Evolutionary conservation across 2,797 vertebrate genomes (phyloP).

Genomic region (Sphenodon punctatus): DNA sequence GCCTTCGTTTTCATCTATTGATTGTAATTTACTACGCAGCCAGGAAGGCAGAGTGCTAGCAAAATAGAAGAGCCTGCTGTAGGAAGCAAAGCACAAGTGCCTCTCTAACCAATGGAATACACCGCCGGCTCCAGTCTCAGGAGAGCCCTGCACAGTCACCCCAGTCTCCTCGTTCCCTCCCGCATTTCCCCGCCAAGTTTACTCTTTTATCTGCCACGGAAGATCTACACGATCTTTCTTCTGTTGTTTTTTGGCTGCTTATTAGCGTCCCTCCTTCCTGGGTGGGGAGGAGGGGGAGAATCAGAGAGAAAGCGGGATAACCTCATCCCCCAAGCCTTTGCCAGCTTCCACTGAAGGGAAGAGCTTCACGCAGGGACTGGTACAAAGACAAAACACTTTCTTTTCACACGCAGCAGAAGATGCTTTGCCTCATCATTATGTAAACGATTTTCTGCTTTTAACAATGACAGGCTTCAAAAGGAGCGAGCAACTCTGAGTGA

Average conservation of each 20-base stretch:
- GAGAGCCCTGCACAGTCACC: not conserved
- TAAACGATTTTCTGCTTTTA: not conserved
- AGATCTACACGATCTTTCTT: not conserved
- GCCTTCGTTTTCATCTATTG: not conserved
- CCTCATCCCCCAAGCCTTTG: not conserved
- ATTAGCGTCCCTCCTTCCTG: constrained; percentile 41
- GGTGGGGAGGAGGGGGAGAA: not conserved
- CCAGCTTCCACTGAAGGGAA: constrained; percentile 2
- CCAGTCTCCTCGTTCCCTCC: not conserved
- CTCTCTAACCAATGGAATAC: rapidly evolving
- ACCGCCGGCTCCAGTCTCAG: rapidly evolving
- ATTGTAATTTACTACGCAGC: rapidly evolving
- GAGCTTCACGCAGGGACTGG: not conserved
- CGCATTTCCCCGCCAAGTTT: not conserved
- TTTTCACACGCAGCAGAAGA: not conserved
- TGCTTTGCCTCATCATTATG: not conserved
- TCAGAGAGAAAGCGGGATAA: not conserved
- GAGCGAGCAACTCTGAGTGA: not conserved
- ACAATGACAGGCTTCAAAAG: not conserved
- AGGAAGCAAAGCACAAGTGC: rapidly evolving
- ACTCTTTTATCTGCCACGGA: not conserved
- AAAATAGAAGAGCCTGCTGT: rapidly evolving
- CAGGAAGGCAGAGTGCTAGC: not conserved
- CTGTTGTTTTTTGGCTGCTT: constrained; percentile 12
- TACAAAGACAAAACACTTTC: not conserved